Percentiles rank a stretch among this genome's conserved stretches.
Conservation (phyloP, 2,797 vertebrate genomes). For the Lagodon rhomboides region DNA sequence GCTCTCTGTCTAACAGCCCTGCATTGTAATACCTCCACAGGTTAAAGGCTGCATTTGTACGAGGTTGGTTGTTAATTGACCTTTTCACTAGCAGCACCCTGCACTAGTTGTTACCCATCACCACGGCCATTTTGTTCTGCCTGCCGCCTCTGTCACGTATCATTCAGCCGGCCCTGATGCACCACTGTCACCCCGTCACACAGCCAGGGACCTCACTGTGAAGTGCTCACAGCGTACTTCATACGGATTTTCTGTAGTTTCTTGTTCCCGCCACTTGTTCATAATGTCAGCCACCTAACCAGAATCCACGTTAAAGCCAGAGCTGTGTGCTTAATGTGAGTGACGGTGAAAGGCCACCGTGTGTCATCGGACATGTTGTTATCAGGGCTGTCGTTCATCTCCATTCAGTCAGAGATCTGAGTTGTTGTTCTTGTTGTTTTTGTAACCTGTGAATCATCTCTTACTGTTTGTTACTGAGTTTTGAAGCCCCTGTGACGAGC, state of each 20-base stretch:
- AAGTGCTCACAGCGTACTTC: neutral
- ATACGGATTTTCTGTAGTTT: neutral
- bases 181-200: constrained; percentile 4
- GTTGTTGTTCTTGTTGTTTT: neutral
- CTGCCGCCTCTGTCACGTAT: constrained; percentile 33
- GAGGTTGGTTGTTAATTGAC: constrained; percentile 89
- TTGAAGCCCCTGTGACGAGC: neutral
- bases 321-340: neutral
- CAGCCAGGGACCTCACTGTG: neutral
- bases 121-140: constrained; percentile 17
- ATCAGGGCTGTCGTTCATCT: constrained; percentile 37
- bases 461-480: neutral
- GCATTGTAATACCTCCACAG: constrained; percentile 88
- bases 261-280: neutral
- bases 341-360: neutral
- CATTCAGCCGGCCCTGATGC: constrained; percentile 32
- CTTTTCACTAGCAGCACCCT: constrained; percentile 69
- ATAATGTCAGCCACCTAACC: no score
- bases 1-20: constrained; percentile 83
- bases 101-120: constrained; percentile 54
- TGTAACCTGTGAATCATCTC: neutral
- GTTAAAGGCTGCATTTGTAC: constrained; percentile 88
- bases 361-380: neutral
- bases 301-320: neutral
- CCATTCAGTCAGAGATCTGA: constrained; percentile 17